Conservation (phyloP, 2,888 invertebrate species). For the Blastobasis adustella region DNA sequence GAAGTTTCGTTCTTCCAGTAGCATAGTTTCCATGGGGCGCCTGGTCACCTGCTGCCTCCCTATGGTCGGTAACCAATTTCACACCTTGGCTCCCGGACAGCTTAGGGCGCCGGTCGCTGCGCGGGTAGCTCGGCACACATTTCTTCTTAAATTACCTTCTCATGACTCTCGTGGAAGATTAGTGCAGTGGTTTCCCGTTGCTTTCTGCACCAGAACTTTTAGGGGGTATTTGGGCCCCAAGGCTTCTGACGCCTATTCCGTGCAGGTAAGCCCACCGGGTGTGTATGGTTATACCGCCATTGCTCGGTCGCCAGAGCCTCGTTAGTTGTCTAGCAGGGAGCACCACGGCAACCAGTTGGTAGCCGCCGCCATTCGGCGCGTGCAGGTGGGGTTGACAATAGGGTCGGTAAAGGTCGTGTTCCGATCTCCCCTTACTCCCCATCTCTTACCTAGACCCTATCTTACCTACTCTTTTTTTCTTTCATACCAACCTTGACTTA, state of each 20-base stretch:
- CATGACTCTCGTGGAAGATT: conserved; percentile 2
- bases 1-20: background rate
- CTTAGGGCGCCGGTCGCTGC: background rate
- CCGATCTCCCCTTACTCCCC: conserved; percentile 4
- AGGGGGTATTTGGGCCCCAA: conserved; percentile 6
- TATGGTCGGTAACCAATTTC: background rate
- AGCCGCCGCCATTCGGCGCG: conserved; percentile 5
- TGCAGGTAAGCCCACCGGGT: conserved; percentile 1
- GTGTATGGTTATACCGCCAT: conserved; percentile 16
- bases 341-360: conserved; percentile 5
- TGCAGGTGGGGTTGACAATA: conserved; percentile 9
- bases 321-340: conserved; percentile 15
- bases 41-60: background rate
- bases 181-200: conserved; percentile 6
- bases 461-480: too few relatives aligned
- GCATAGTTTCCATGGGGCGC: background rate
- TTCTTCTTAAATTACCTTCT: background rate
- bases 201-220: conserved; percentile 1
- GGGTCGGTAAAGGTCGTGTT: conserved; percentile 4
- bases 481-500: too few relatives aligned
- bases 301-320: conserved; percentile 16
- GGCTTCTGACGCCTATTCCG: conserved; percentile 9
- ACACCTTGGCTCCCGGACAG: background rate
- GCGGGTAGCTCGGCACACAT: background rate
- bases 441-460: too few relatives aligned